A percentile compares a stretch with the other conserved stretches of the same genome.
Conservation (phyloP, 30 jellyfish, hydroid and myxozoan species). For the Chironex yamaguchii region DNA sequence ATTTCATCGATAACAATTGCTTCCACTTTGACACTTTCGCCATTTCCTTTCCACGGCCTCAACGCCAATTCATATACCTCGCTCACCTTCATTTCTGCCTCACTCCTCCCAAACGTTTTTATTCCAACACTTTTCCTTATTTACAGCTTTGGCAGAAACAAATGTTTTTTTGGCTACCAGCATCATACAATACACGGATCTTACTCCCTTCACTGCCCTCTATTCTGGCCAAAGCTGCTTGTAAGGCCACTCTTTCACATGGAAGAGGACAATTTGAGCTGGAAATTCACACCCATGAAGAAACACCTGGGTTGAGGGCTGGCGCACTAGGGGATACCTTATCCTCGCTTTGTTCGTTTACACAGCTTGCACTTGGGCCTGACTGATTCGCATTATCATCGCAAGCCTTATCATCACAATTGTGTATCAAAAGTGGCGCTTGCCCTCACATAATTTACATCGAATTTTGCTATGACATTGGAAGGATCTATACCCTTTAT, state of each 20-base stretch:
- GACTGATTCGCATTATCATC: too few relatives aligned
- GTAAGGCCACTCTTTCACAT: constrained; percentile 38
- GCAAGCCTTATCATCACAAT: too few relatives aligned
- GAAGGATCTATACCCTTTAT: too few relatives aligned
- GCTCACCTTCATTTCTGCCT: constrained; percentile 5
- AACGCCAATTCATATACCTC: neutral
- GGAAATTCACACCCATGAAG: constrained; percentile 37
- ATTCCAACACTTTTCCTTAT: neutral
- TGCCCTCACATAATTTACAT: too few relatives aligned
- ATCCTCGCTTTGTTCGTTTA: neutral
- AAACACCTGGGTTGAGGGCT: constrained; percentile 9
- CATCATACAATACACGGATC: neutral
- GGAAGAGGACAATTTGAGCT: neutral
- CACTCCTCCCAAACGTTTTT: neutral
- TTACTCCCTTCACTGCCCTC: constrained; percentile 1
- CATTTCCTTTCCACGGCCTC: neutral
- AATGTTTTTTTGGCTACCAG: constrained; percentile 10
- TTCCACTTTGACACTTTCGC: neutral
- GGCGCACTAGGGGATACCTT: neutral
- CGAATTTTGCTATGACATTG: too few relatives aligned
- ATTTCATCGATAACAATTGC: constrained; percentile 4
- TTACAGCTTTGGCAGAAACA: constrained; percentile 2
- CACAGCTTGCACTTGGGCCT: neutral
- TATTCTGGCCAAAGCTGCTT: neutral
- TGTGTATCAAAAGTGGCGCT: too few relatives aligned